Conservation (phyloP, 2,888 invertebrate genomes). For the Crepidodera aurea region DNA sequence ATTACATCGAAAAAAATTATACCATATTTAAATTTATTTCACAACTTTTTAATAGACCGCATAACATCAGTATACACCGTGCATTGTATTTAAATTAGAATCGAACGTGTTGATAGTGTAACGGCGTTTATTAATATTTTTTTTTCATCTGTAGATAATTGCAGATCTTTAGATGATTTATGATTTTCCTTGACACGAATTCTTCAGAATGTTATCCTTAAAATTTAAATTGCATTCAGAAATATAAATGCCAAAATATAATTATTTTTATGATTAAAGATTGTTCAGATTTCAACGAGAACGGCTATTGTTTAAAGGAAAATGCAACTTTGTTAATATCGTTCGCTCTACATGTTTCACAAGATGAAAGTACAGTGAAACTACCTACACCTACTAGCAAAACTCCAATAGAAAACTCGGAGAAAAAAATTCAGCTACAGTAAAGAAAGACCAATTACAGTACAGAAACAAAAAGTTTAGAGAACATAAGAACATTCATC, state of each 20-base stretch:
- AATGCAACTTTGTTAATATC: too few species aligned
- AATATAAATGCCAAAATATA: not conserved
- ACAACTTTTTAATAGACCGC: slow-evolving; percentile 7
- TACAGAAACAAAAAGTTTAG: too few species aligned
- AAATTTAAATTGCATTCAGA: not conserved
- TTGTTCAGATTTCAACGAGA: not conserved
- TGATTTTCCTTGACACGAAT: slow-evolving; percentile 18
- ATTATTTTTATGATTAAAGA: not conserved
- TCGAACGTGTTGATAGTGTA: slow-evolving; percentile 16
- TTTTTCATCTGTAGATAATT: slow-evolving; percentile 6
- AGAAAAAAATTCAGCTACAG: too few species aligned
- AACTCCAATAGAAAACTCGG: too few species aligned
- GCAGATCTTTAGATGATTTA: slow-evolving; percentile 14
- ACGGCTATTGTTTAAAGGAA: not conserved
- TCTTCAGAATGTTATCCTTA: slow-evolving; percentile 7
- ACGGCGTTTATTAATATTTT: slow-evolving; percentile 14
- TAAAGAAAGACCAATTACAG: too few species aligned
- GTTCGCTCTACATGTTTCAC: too few species aligned
- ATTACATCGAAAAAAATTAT: slow-evolving; percentile 9
- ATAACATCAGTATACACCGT: slow-evolving; percentile 4
- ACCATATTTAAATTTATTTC: slow-evolving; percentile 9
- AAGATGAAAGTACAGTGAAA: too few species aligned
- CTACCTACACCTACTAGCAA: too few species aligned
- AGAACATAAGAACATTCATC: too few species aligned
- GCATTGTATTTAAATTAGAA: slow-evolving; percentile 19